A percentile compares a stretch with the other conserved stretches of the same genome.
Conservation (phyloP, 2,888 invertebrate species). For the Malthinus seriepunctatus region DNA sequence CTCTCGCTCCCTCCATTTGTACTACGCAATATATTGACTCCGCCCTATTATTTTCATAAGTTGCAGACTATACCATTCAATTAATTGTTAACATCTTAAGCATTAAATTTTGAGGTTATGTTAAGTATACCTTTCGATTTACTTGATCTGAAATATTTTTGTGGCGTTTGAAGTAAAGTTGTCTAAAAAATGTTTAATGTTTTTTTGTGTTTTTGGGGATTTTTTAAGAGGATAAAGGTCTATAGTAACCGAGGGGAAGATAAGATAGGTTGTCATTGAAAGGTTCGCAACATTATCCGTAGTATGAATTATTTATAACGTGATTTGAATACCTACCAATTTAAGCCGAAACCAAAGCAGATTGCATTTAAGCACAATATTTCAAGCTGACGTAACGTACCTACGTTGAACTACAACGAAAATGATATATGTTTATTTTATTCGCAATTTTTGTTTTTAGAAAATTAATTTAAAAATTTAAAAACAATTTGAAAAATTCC, state of each 20-base stretch:
- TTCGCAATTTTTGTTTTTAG: too few relatives aligned
- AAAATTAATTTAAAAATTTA: too few relatives aligned
- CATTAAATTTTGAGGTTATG: too few relatives aligned
- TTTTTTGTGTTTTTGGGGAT: background rate
- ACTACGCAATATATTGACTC: too few relatives aligned
- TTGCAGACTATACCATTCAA: too few relatives aligned
- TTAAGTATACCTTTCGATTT: too few relatives aligned
- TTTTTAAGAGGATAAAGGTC: background rate
- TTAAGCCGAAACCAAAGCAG: slow-evolving; percentile 18
- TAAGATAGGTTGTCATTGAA: slow-evolving; percentile 11
- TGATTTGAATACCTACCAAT: slow-evolving; percentile 10
- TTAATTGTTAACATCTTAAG: too few relatives aligned
- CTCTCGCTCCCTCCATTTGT: too few relatives aligned
- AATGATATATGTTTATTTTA: too few relatives aligned
- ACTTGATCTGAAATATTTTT: too few relatives aligned
- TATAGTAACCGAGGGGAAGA: slow-evolving; percentile 3
- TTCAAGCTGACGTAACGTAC: slow-evolving; percentile 6
- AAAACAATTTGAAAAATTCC: too few relatives aligned
- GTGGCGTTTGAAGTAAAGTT: background rate
- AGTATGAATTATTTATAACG: slow-evolving; percentile 13
- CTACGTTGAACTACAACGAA: background rate
- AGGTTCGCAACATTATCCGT: slow-evolving; percentile 3
- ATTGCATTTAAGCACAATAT: slow-evolving; percentile 18
- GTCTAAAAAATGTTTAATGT: background rate
- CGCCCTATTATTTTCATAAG: too few relatives aligned